These are phyloP conservation scores for Smutsia gigantea DNA, from an alignment of 2,797 vertebrate genomes.

Conservation along the genomic window DNA sequence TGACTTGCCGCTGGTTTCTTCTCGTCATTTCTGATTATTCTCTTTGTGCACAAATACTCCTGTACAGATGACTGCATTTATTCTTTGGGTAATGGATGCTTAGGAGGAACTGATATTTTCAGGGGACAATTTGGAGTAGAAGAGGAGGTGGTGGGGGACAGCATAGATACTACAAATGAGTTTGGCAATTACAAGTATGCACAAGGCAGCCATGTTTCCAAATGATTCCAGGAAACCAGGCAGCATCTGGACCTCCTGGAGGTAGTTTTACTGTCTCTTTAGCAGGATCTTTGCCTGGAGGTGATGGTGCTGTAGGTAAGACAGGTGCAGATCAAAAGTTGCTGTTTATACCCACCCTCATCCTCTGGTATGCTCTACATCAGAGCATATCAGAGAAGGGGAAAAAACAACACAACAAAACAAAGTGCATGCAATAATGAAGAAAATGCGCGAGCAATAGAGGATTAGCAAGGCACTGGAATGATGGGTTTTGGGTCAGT, in stretches of 20 bases:
- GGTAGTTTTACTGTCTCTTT: neutral
- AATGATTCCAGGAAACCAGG: neutral
- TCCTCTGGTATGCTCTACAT: too few relatives aligned
- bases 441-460: neutral
- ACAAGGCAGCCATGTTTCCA: neutral
- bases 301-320: conserved; percentile 51
- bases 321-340: conserved; percentile 8
- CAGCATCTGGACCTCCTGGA: neutral
- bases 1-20: conserved; percentile 63
- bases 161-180: neutral
- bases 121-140: neutral
- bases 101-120: conserved; percentile 27
- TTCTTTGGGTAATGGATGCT: conserved; percentile 9
- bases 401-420: neutral
- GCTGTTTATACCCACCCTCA: accelerated
- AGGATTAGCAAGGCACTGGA: conserved; percentile 52
- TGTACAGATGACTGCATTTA: neutral
- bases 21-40: conserved; percentile 62
- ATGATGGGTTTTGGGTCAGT: conserved; percentile 56
- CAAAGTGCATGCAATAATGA: neutral
- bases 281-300: conserved; percentile 12
- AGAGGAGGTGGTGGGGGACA: neutral
- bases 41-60: conserved; percentile 18
- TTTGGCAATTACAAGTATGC: neutral
- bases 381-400: conserved; percentile 7